A percentile compares a stretch with the other conserved stretches of the same genome.
phyloP scores from a whole-genome alignment of 2,797 vertebrate genomes.

The Borostomias antarcticus region DNA sequence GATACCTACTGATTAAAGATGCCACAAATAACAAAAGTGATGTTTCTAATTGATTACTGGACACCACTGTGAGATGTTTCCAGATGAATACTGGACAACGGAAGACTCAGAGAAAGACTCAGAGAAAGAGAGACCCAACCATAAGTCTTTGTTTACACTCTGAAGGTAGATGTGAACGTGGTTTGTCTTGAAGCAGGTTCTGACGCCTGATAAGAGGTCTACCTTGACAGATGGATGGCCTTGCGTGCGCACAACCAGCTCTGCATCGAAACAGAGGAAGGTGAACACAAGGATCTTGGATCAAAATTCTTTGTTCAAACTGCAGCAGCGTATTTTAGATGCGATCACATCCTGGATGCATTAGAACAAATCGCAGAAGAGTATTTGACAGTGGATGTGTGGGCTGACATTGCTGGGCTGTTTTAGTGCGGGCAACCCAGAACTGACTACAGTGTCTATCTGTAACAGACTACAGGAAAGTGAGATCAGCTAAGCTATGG shows the following conservation, averaged over 20 bases:
- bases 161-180: slow-evolving; percentile 3
- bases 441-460: too few relatives aligned
- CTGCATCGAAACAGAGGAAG: too few relatives aligned
- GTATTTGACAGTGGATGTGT: neutral
- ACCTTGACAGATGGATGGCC: neutral
- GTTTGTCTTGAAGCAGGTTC: neutral
- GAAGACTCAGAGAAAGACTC: neutral
- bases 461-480: too few relatives aligned
- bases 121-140: neutral
- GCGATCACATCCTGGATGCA: neutral
- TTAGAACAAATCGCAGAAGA: neutral
- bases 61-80: neutral
- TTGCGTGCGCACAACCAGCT: neutral
- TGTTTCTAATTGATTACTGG: neutral
- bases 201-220: slow-evolving; percentile 5
- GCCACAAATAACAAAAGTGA: slow-evolving; percentile 30
- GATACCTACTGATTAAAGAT: slow-evolving; percentile 42
- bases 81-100: neutral
- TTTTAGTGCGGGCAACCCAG: too few relatives aligned
- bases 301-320: neutral
- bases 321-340: neutral
- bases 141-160: slow-evolving; percentile 43
- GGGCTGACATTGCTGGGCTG: neutral
- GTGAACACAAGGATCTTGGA: neutral
- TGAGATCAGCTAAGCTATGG: slow-evolving; percentile 5